Evolutionary conservation across 2,888 invertebrate genomes (phyloP).

Genomic region (Chironomus riparius): DNA sequence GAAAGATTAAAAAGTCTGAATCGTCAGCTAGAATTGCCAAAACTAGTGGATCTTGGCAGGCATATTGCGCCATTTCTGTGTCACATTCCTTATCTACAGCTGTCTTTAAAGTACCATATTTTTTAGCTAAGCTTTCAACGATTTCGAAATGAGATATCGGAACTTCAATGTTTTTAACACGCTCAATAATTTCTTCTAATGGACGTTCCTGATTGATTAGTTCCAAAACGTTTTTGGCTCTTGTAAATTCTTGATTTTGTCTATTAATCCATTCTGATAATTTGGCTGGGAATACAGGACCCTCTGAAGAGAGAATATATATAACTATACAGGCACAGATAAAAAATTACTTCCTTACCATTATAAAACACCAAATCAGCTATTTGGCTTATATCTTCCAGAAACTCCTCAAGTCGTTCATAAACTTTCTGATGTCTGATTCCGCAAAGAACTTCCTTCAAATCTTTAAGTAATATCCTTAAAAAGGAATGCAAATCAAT

Average conservation of each 20-base stretch:
- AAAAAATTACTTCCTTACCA: neutral
- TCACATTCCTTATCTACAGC: conserved; percentile 28
- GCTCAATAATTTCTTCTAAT: neutral
- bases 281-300: neutral
- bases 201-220: neutral
- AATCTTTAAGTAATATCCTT: neutral
- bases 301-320: neutral
- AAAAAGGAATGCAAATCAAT: neutral
- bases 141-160: neutral
- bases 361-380: neutral
- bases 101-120: neutral
- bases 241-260: neutral
- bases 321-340: neutral
- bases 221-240: neutral
- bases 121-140: neutral
- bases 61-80: conserved; percentile 28
- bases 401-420: neutral
- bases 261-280: neutral
- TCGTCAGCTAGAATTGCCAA: conserved; percentile 29
- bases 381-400: neutral
- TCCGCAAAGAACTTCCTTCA: neutral
- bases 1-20: conserved; percentile 29
- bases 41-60: conserved; percentile 22
- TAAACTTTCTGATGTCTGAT: neutral
- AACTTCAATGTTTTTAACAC: neutral